phyloP scores from a whole-genome alignment of 2,888 invertebrate genomes.

The Mimas tiliae region DNA sequence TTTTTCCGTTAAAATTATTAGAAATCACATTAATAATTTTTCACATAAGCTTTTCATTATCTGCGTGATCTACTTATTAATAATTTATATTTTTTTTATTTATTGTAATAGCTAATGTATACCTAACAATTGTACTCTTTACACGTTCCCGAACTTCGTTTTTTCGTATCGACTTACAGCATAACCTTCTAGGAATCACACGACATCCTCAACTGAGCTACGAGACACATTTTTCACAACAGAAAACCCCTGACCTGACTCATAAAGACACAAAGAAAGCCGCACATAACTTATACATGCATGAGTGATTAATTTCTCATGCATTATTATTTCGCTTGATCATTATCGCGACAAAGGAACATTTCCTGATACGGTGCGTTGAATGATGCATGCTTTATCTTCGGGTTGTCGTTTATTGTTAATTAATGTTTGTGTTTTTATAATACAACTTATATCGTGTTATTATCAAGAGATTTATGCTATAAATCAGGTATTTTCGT shows the following conservation, averaged over 20 bases:
- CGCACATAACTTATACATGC: constrained; percentile 29
- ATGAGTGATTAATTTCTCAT: constrained; percentile 34
- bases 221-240: background rate
- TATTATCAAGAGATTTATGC: background rate
- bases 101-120: too few relatives aligned
- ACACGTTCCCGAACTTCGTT: too few relatives aligned
- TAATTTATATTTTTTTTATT: too few relatives aligned
- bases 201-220: too few relatives aligned
- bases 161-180: too few relatives aligned
- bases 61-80: too few relatives aligned
- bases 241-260: constrained; percentile 6
- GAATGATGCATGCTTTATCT: constrained; percentile 20
- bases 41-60: too few relatives aligned
- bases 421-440: background rate
- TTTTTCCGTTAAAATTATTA: too few relatives aligned
- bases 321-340: constrained; percentile 29
- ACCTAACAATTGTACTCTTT: too few relatives aligned
- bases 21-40: too few relatives aligned
- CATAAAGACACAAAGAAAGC: constrained; percentile 43
- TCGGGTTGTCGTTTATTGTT: constrained; percentile 4
- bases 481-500: too few relatives aligned
- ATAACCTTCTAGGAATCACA: too few relatives aligned
- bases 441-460: background rate
- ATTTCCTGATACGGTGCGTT: constrained; percentile 6
- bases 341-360: constrained; percentile 11